Percentiles rank a stretch among this genome's conserved stretches.
Evolutionary conservation across 2,888 invertebrate species (phyloP).

Genomic region (Graphium colonna): DNA sequence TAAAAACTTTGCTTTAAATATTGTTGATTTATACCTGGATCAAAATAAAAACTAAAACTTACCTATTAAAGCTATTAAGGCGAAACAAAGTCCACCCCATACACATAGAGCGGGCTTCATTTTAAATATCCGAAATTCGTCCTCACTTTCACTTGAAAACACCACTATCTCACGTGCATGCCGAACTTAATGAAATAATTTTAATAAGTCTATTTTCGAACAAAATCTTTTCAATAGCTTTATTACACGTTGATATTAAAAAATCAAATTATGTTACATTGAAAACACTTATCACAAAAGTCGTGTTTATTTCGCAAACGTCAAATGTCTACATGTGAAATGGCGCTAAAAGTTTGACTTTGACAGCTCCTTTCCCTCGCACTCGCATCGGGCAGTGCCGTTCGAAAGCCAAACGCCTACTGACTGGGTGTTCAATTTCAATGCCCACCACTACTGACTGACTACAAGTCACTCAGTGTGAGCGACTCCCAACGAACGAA

Average conservation of each 20-base stretch:
- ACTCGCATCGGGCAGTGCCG: constrained; percentile 50
- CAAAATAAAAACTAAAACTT: constrained; percentile 31
- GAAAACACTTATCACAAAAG: background rate
- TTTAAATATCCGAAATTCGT: constrained; percentile 46
- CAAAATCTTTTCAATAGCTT: too few species aligned
- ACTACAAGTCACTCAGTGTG: constrained; percentile 51
- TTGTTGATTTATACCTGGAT: background rate
- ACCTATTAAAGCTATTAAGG: constrained; percentile 58
- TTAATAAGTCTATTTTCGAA: background rate
- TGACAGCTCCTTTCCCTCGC: constrained; percentile 40
- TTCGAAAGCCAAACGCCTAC: constrained; percentile 73
- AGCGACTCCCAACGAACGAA: constrained; percentile 38
- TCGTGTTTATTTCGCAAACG: constrained; percentile 18
- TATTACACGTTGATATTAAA: too few species aligned
- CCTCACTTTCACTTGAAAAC: constrained; percentile 47
- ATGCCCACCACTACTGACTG: constrained; percentile 42
- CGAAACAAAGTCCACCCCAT: constrained; percentile 50
- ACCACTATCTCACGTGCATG: constrained; percentile 23
- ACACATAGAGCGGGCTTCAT: constrained; percentile 54
- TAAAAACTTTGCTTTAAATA: too few species aligned
- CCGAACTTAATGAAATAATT: constrained; percentile 15
- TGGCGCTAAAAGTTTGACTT: constrained; percentile 31
- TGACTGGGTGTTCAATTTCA: constrained; percentile 53
- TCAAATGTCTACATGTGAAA: constrained; percentile 36
- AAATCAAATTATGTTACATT: too few species aligned